phyloP scores from a whole-genome alignment of 2,113 vertebrate species.

The Panthera leo region DNA sequence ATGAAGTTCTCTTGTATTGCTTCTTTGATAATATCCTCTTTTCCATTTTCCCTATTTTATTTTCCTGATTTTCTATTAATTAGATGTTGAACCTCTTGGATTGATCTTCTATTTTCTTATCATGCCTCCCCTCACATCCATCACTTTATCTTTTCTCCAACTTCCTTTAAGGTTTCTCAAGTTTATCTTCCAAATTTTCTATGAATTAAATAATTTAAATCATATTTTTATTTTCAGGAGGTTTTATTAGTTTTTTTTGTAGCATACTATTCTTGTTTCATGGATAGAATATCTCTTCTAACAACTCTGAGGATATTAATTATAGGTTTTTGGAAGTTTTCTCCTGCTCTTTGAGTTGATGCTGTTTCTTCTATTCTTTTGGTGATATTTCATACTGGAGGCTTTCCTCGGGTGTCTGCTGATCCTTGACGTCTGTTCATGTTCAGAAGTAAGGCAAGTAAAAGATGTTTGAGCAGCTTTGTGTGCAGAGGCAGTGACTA shows the following conservation, averaged over 20 bases:
- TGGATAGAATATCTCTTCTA: not conserved
- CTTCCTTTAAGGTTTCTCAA: constrained; percentile 9
- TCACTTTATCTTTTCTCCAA: not conserved
- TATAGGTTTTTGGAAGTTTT: not conserved
- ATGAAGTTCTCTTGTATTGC: not conserved
- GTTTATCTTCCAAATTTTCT: constrained; percentile 15
- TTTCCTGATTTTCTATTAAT: not conserved
- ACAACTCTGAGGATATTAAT: not conserved
- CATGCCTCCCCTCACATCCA: not conserved
- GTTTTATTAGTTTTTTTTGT: not conserved
- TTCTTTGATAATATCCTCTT: not conserved
- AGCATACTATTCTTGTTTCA: not conserved
- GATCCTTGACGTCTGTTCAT: not conserved
- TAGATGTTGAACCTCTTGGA: not conserved
- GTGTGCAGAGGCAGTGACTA: not conserved
- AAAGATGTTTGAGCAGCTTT: not conserved
- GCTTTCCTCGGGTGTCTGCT: not conserved
- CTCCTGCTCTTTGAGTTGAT: not conserved
- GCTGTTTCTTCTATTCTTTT: not conserved
- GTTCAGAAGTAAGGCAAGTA: not conserved
- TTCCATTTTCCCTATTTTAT: not conserved
- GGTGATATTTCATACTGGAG: not conserved
- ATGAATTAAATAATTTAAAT: not conserved
- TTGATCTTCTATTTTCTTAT: not conserved
- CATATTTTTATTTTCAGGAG: not conserved